A percentile compares a stretch with the other conserved stretches of the same genome.
Conservation (phyloP, 2,113 vertebrate species). For the Cricetomys ansorgei region DNA sequence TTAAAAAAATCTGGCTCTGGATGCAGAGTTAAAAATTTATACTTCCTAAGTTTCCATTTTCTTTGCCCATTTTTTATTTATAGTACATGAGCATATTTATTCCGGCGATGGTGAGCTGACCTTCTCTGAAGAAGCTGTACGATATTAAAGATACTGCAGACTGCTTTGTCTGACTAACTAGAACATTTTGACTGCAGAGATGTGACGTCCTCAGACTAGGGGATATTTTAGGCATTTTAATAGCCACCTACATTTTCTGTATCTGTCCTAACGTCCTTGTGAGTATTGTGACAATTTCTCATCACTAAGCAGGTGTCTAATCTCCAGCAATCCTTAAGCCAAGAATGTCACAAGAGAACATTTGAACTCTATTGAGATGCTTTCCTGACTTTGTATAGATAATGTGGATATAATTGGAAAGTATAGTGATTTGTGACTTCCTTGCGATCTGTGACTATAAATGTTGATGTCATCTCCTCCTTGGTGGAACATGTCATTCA, state of each 20-base stretch:
- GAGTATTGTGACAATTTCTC: neutral
- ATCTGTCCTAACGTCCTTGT: neutral
- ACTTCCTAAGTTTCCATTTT: neutral
- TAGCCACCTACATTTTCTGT: neutral
- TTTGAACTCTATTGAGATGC: neutral
- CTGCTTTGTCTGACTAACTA: neutral
- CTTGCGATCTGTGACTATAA: neutral
- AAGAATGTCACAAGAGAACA: neutral
- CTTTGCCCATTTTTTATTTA: neutral
- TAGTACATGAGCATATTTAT: constrained; percentile 5
- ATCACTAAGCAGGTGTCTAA: neutral
- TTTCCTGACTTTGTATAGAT: neutral
- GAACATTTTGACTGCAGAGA: neutral
- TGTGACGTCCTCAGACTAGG: neutral
- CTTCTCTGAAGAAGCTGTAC: neutral
- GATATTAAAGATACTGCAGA: neutral
- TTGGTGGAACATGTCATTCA: neutral
- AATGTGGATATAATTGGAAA: neutral
- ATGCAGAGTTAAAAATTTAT: neutral
- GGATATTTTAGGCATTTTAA: neutral
- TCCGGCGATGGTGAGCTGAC: neutral
- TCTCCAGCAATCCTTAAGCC: neutral
- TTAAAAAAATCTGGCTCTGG: neutral
- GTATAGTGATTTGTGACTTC: neutral
- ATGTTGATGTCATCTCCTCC: neutral